Percentiles rank a stretch among this genome's conserved stretches.
These are phyloP conservation scores for Enteromius afrohamiltoni DNA, from an alignment of 2,797 vertebrate species.

Conservation along the genomic window DNA sequence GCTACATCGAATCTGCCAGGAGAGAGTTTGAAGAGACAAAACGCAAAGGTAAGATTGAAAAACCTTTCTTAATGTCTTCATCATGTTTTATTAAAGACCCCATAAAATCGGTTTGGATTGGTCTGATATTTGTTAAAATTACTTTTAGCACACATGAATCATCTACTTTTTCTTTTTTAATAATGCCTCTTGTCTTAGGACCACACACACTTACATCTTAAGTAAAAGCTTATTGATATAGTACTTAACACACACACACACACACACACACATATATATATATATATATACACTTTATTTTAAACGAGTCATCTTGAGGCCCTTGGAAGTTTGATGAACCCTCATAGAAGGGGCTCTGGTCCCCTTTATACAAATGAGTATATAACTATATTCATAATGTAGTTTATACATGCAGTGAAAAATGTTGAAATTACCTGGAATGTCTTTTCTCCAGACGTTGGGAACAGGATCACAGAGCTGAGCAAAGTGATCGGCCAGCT, in stretches of 20 bases:
- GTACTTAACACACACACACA: not conserved
- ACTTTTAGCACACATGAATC: not conserved
- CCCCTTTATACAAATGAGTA: not conserved
- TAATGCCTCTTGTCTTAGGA: not conserved
- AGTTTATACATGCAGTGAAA: not conserved
- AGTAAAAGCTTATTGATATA: not conserved
- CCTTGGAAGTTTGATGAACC: not conserved
- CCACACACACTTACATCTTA: not conserved
- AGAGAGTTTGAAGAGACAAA: slow-evolving; percentile 87
- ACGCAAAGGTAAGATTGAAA: slow-evolving; percentile 80
- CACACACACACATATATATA: not conserved
- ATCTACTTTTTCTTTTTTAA: not conserved
- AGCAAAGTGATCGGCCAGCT: slow-evolving; percentile 82
- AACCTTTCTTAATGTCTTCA: not conserved
- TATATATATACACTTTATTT: not conserved
- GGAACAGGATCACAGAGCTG: slow-evolving; percentile 88
- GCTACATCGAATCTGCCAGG: slow-evolving; percentile 86
- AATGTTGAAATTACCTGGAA: not conserved
- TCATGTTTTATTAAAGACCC: not conserved
- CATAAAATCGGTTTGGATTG: not conserved
- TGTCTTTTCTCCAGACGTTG: slow-evolving; percentile 77
- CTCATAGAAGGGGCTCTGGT: not conserved
- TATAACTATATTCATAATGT: not conserved
- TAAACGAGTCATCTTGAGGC: not conserved
- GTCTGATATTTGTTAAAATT: not conserved